A percentile compares a stretch with the other conserved stretches of the same genome.
Conservation (phyloP, 2,888 invertebrate species). For the Trissolcus brochymenae region DNA sequence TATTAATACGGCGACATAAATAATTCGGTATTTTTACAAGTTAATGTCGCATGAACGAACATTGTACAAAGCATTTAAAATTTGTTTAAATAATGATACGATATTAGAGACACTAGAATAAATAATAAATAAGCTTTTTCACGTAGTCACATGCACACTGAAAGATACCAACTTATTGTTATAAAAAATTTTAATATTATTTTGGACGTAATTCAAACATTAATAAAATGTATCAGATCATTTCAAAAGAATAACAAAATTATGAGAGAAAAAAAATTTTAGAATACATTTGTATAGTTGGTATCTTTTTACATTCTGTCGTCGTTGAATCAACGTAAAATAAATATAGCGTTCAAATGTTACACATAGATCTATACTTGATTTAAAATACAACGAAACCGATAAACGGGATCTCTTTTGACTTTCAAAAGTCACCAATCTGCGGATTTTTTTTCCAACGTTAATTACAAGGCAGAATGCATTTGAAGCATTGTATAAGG, state of each 20-base stretch:
- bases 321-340: conserved; percentile 59
- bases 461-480: conserved; percentile 50
- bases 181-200: conserved; percentile 1
- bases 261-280: neutral
- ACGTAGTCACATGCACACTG: conserved; percentile 65
- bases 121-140: conserved; percentile 75
- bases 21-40: conserved; percentile 74
- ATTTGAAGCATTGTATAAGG: neutral
- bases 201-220: neutral
- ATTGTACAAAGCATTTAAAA: conserved; percentile 68
- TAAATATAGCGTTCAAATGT: conserved; percentile 62
- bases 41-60: conserved; percentile 66
- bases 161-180: conserved; percentile 48
- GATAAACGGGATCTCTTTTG: conserved; percentile 30
- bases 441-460: conserved; percentile 45
- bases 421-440: conserved; percentile 36
- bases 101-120: conserved; percentile 70
- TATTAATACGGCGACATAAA: conserved; percentile 71
- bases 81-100: conserved; percentile 69
- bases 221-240: no score
- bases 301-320: conserved; percentile 63
- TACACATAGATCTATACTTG: conserved; percentile 53
- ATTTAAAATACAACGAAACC: conserved; percentile 35
- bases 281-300: conserved; percentile 42
- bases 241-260: neutral